A percentile compares a stretch with the other conserved stretches of the same genome.
phyloP scores from a whole-genome alignment of 2,113 vertebrate species.

The Ochotona curzoniae region DNA sequence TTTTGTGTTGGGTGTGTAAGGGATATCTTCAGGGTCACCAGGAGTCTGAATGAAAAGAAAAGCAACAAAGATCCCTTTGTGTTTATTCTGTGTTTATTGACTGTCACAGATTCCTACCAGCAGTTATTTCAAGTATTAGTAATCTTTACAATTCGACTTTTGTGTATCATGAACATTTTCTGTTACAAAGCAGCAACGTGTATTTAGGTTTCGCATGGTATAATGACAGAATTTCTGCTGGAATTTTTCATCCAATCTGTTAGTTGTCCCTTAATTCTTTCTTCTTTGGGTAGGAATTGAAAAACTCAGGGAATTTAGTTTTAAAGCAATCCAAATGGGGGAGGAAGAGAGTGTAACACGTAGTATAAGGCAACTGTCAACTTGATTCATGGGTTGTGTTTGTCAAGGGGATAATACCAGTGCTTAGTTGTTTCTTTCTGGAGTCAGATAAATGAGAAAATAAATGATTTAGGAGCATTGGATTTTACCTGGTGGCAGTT shows the following conservation, averaged over 20 bases:
- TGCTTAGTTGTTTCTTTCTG: constrained; percentile 50
- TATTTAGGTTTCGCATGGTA: constrained; percentile 1
- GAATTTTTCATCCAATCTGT: constrained; percentile 30
- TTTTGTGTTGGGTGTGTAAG: neutral
- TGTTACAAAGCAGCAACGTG: constrained; percentile 1
- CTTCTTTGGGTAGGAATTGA: constrained; percentile 3
- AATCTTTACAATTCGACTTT: constrained; percentile 52
- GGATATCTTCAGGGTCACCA: neutral
- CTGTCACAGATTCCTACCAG: neutral
- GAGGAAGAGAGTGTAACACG: neutral
- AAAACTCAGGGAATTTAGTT: constrained; percentile 28
- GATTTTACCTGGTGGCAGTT: constrained; percentile 66
- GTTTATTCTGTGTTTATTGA: constrained; percentile 26
- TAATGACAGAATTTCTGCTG: neutral
- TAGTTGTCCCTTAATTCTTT: neutral
- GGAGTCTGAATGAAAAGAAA: neutral
- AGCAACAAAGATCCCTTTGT: neutral
- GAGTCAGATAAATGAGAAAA: constrained; percentile 69
- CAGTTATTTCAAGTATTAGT: constrained; percentile 34
- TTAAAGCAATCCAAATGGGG: constrained; percentile 36
- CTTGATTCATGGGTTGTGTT: constrained; percentile 65
- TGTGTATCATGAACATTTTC: neutral
- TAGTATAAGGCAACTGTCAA: constrained; percentile 39
- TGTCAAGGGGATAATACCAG: constrained; percentile 38
- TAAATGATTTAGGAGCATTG: constrained; percentile 67